Evolutionary conservation across 2,113 vertebrate species (phyloP).

Genomic region (Cyrtonyx montezumae): DNA sequence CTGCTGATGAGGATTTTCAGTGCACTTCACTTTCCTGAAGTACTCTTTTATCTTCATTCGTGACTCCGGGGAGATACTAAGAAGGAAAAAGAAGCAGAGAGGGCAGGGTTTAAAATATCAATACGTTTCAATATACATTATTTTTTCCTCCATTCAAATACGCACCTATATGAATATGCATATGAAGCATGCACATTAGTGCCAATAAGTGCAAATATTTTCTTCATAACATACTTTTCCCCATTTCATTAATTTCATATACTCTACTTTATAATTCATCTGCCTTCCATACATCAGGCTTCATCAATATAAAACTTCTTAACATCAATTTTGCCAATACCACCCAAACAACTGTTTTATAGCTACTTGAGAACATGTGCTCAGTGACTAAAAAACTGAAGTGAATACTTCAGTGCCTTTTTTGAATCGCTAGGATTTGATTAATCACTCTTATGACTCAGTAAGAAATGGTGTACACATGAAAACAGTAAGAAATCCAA

Average conservation of each 20-base stretch:
- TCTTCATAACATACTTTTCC: not conserved
- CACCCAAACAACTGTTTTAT: not conserved
- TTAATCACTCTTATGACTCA: not conserved
- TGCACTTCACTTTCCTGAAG: slow-evolving; percentile 12
- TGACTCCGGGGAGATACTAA: slow-evolving; percentile 51
- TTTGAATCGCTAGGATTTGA: not conserved
- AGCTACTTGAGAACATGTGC: not conserved
- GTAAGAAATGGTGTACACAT: not conserved
- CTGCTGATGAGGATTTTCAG: slow-evolving; percentile 55
- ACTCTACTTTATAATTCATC: not conserved
- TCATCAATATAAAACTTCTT: not conserved
- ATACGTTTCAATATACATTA: not conserved
- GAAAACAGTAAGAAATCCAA: not conserved
- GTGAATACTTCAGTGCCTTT: not conserved
- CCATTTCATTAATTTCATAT: not conserved
- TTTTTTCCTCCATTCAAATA: not conserved
- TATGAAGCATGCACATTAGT: not conserved
- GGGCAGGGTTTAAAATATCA: not conserved
- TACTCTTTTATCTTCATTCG: slow-evolving; percentile 32
- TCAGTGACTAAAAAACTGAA: not conserved
- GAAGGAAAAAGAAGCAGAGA: slow-evolving; percentile 13
- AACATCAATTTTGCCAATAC: not conserved
- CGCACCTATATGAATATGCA: not conserved
- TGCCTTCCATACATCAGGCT: not conserved
- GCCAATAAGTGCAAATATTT: not conserved